Evolutionary conservation across 2,888 invertebrate species (phyloP).

Genomic region (Stomorhina lunata): DNA sequence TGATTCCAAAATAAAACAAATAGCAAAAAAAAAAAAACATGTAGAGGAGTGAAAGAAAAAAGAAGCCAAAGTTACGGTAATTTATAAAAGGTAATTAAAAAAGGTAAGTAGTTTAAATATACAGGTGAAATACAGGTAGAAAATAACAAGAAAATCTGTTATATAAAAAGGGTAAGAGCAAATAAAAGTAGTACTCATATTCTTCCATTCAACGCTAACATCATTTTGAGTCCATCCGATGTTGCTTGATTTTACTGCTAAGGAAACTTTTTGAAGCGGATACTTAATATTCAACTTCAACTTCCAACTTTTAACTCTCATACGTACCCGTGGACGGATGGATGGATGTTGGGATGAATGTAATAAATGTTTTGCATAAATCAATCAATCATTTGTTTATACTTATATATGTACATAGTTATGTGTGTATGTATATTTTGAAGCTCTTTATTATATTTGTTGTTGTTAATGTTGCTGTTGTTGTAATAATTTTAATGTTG

Average conservation of each 20-base stretch:
- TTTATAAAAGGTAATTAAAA: conserved; percentile 65
- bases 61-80: conserved; percentile 63
- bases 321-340: neutral
- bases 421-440: neutral
- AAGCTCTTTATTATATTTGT: neutral
- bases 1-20: conserved; percentile 47
- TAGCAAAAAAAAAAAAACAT: conserved; percentile 30
- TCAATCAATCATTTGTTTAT: conserved; percentile 37
- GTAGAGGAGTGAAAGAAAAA: conserved; percentile 10
- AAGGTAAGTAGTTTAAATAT: conserved; percentile 52
- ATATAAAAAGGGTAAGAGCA: neutral
- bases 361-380: conserved; percentile 43
- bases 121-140: neutral
- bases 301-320: neutral
- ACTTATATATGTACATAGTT: neutral
- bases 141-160: neutral
- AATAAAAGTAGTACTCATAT: neutral
- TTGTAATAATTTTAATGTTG: neutral
- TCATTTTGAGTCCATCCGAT: neutral
- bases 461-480: neutral
- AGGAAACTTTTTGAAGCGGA: neutral
- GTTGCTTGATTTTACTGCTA: neutral
- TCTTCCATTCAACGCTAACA: conserved; percentile 19
- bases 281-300: neutral
- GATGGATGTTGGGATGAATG: neutral